phyloP scores from a whole-genome alignment of 2,888 invertebrate genomes.

The Amblyjoppa fuscipennis region DNA sequence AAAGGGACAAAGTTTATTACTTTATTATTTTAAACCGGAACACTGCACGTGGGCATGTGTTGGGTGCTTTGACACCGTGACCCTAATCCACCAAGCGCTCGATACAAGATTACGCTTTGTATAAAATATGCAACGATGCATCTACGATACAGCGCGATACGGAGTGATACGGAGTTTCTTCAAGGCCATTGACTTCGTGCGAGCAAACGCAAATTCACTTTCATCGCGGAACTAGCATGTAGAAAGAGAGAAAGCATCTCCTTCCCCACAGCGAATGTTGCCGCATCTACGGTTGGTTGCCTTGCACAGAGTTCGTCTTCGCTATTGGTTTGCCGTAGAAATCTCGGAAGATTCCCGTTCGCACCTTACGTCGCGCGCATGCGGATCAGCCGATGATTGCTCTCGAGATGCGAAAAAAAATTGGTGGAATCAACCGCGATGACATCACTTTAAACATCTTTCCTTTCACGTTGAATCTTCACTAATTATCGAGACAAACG shows the following conservation, averaged over 20 bases:
- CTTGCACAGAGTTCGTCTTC: neutral
- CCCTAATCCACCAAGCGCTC: neutral
- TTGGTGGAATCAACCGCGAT: slow-evolving; percentile 1
- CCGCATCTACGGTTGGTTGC: neutral
- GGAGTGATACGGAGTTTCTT: neutral
- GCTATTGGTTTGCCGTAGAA: neutral
- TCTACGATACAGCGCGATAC: neutral
- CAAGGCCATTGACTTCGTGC: neutral
- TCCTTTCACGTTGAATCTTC: neutral
- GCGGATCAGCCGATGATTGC: slow-evolving; percentile 11
- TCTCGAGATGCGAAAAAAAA: slow-evolving; percentile 6
- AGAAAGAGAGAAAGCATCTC: neutral
- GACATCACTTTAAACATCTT: slow-evolving; percentile 6
- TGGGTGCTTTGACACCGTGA: neutral
- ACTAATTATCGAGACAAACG: neutral
- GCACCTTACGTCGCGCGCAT: slow-evolving; percentile 1
- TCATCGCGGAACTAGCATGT: neutral
- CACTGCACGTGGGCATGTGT: too few species aligned
- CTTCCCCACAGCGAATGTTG: neutral
- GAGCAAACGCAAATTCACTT: neutral
- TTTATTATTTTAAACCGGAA: neutral
- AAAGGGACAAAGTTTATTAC: neutral
- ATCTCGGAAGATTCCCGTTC: neutral
- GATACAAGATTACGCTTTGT: neutral
- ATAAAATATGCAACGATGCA: neutral